A percentile compares a stretch with the other conserved stretches of the same genome.
These are phyloP conservation scores for Hedya salicella DNA, from an alignment of 2,888 invertebrate species.

Conservation along the genomic window DNA sequence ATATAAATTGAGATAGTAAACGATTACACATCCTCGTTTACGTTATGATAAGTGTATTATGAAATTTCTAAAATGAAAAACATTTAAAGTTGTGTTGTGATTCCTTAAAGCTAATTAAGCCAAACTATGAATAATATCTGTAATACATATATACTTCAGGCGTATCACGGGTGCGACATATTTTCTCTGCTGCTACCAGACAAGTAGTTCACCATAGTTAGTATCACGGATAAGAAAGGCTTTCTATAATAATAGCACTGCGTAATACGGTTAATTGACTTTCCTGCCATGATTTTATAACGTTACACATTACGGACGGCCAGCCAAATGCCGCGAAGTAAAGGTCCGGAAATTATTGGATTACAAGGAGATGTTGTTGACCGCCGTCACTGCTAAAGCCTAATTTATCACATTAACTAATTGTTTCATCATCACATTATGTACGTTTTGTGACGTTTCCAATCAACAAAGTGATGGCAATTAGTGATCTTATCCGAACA, in stretches of 20 bases:
- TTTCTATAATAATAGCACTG: background rate
- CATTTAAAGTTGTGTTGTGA: too few species aligned
- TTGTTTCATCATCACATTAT: background rate
- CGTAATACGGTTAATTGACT: background rate
- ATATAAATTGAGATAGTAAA: too few species aligned
- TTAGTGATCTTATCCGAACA: background rate
- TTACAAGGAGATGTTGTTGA: conserved; percentile 7
- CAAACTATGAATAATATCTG: too few species aligned
- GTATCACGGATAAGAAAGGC: background rate
- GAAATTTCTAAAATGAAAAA: too few species aligned
- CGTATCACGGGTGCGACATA: too few species aligned
- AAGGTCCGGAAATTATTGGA: conserved; percentile 13
- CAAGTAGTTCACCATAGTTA: too few species aligned
- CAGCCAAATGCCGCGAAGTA: background rate
- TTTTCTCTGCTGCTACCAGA: too few species aligned
- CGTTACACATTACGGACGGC: conserved; percentile 5
- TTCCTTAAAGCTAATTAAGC: too few species aligned
- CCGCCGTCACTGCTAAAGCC: background rate
- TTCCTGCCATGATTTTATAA: background rate
- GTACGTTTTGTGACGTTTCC: background rate
- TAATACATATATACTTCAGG: too few species aligned
- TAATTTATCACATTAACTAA: conserved; percentile 21
- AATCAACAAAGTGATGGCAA: background rate
- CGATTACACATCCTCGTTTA: too few species aligned
- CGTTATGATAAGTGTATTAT: too few species aligned